Evolutionary conservation across 2,113 vertebrate species (phyloP), one percentile per base, ranked within the genome.

Genomic region (Fulica atra): DNA sequence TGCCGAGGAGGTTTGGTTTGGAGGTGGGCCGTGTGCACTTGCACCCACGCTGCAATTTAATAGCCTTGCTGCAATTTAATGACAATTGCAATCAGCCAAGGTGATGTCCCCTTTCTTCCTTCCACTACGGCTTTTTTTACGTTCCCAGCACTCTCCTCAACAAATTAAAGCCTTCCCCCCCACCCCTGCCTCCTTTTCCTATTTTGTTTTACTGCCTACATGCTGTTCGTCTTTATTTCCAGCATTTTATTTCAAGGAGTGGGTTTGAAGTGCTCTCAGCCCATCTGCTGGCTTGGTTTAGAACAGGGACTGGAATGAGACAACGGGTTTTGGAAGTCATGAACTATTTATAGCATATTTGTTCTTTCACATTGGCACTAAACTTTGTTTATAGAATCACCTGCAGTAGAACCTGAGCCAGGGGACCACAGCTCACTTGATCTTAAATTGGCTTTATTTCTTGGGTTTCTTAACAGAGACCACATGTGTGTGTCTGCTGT

Each of bases 281-380:
- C 95, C 96, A 95, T 96, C 93, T 94, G 95, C 88, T 96, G 91
- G 92, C 72, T 93, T 89, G 86, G 70, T 94, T 96, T 95, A 92
- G 89, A 95, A 69, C 24, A 33, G 81, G 84, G 71, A 69, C 82
- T 94, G 91, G 89, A 97, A 95, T 59, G 85, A 95, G 85, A 94
- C 66, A 44, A 88, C 89, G 87, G 72, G 72, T 60, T 94, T 95
- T 96, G 91, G 92, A 97, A 95, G 92, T 85, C 92, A 56, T 81
- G 93, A 93, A 81, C 94, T 96, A 96, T 96, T 97, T 96, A 97
- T 96, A 96, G 91, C 23, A 16, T 92, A 94, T 96, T 96, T 96
- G 95, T 96, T 97, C 94, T 96, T 96, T 95, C 92, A 89, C 95
- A 77, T 92, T 96, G 95, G 88, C 92, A 85, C 91, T 92, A 80